phyloP scores from a whole-genome alignment of 2,888 invertebrate genomes.

The Drosophila mayaguana region DNA sequence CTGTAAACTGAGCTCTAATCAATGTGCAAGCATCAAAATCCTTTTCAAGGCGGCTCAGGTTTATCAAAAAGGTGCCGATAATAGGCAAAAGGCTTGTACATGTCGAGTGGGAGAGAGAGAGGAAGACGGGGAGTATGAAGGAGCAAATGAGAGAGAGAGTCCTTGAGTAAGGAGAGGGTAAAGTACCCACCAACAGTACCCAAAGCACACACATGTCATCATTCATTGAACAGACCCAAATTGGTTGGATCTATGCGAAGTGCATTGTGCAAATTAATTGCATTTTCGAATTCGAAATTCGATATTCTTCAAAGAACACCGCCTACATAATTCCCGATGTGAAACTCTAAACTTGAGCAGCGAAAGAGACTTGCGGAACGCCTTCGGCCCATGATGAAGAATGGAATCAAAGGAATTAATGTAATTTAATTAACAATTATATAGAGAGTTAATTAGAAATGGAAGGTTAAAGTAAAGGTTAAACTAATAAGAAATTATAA shows the following conservation, averaged over 20 bases:
- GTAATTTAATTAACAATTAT: conserved; percentile 1
- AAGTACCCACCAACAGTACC: conserved; percentile 4
- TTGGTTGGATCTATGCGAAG: conserved; percentile 59
- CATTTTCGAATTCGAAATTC: conserved; percentile 61
- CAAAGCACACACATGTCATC: conserved; percentile 71
- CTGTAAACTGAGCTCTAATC: conserved; percentile 77
- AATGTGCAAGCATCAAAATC: conserved; percentile 64
- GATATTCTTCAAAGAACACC: conserved; percentile 51
- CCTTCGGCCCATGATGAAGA: neutral
- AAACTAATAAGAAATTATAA: no score
- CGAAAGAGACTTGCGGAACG: conserved; percentile 1
- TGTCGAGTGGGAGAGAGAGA: neutral
- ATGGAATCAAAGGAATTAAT: neutral
- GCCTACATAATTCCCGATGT: conserved; percentile 47
- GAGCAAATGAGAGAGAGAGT: neutral
- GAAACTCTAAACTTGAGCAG: conserved; percentile 60
- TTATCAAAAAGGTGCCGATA: conserved; percentile 81
- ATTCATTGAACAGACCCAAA: conserved; percentile 42
- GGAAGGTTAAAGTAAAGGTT: no score
- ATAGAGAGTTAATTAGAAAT: neutral
- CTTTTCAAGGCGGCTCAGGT: conserved; percentile 67
- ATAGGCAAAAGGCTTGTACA: conserved; percentile 70
- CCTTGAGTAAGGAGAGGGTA: neutral
- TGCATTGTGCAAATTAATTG: conserved; percentile 73
- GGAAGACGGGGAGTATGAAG: neutral